A percentile compares a stretch with the other conserved stretches of the same genome.
phyloP scores from a whole-genome alignment of 2,888 invertebrate genomes.

The Lacanobia wlatinum region DNA sequence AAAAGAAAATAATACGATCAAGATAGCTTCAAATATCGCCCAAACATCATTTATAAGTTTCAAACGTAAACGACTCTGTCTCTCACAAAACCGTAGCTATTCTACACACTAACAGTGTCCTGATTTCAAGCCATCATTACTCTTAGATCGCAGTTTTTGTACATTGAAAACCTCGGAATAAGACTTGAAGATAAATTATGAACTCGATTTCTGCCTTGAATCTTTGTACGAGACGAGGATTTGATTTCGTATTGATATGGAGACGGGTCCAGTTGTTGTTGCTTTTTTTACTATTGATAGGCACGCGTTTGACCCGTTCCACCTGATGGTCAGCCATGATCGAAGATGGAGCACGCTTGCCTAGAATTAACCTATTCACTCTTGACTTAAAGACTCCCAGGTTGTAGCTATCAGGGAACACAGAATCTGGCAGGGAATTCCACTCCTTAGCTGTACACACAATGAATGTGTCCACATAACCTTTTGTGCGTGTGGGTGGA shows the following conservation, averaged over 20 bases:
- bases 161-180: conserved; percentile 42
- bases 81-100: conserved; percentile 12
- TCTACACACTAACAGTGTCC: conserved; percentile 20
- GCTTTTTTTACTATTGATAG: too few relatives aligned
- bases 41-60: conserved; percentile 45
- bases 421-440: too few relatives aligned
- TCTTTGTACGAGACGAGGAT: conserved; percentile 5
- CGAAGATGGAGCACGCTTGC: too few relatives aligned
- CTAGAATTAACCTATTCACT: too few relatives aligned
- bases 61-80: conserved; percentile 38
- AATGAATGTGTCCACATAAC: too few relatives aligned
- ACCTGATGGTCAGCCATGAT: too few relatives aligned
- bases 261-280: neutral
- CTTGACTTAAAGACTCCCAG: too few relatives aligned
- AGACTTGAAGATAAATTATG: conserved; percentile 55
- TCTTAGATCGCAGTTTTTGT: conserved; percentile 59
- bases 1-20: neutral
- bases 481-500: too few relatives aligned
- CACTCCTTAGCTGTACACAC: too few relatives aligned
- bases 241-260: conserved; percentile 16
- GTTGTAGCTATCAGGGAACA: too few relatives aligned
- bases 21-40: conserved; percentile 23
- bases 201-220: conserved; percentile 39
- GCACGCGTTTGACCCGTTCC: too few relatives aligned
- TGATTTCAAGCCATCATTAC: conserved; percentile 53